Conservation (phyloP, 2,113 vertebrate species). For the Melanocharis versteri region DNA sequence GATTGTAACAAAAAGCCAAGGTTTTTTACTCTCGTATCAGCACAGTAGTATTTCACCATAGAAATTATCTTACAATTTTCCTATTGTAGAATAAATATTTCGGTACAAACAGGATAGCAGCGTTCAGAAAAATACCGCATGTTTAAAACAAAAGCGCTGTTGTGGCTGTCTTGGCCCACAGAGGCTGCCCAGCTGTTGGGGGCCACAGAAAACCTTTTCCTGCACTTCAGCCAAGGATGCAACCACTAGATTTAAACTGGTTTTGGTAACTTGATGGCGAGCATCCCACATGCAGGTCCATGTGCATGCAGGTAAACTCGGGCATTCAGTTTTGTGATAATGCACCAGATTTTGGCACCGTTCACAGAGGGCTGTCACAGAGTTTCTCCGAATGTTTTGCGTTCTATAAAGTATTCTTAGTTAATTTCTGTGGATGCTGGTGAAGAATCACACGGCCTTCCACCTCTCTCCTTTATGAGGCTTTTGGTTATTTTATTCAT, state of each 20-base stretch:
- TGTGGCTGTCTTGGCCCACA: neutral
- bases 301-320: fast-evolving
- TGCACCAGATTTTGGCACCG: fast-evolving
- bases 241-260: neutral
- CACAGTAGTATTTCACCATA: neutral
- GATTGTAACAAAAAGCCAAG: neutral
- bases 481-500: conserved; percentile 41
- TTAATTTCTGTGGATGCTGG: conserved; percentile 45
- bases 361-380: neutral
- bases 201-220: neutral
- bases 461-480: conserved; percentile 22
- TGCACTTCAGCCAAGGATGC: neutral
- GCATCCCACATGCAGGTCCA: neutral
- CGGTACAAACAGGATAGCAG: neutral
- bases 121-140: neutral
- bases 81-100: neutral
- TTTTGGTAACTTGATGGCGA: neutral
- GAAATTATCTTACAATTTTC: neutral
- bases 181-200: neutral
- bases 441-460: neutral
- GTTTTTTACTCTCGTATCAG: neutral
- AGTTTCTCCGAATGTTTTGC: neutral
- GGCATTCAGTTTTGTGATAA: neutral
- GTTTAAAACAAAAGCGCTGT: neutral
- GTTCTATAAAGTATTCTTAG: neutral